These are phyloP conservation scores for Erannis defoliaria DNA, from an alignment of 2,888 invertebrate genomes.

Conservation along the genomic window DNA sequence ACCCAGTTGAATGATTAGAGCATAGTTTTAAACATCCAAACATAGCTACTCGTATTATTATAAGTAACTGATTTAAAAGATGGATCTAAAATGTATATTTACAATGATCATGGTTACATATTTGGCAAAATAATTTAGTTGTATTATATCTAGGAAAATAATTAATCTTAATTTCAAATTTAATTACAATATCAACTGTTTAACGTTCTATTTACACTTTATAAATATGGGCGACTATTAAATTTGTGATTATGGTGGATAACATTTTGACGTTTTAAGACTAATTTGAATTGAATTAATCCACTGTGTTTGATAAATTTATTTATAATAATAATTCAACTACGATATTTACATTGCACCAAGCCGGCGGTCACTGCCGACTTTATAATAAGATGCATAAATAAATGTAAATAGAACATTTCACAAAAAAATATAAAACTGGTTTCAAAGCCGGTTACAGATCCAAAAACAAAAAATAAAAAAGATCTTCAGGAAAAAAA, in stretches of 20 bases:
- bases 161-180: slow-evolving; percentile 43
- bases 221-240: neutral
- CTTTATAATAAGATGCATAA: too few relatives aligned
- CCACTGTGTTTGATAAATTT: neutral
- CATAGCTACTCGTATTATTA: slow-evolving; percentile 46
- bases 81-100: slow-evolving; percentile 65
- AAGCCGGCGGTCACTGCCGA: too few relatives aligned
- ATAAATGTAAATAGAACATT: slow-evolving; percentile 34
- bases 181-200: slow-evolving; percentile 45
- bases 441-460: slow-evolving; percentile 55
- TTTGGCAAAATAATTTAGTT: slow-evolving; percentile 83
- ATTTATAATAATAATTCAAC: neutral
- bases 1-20: slow-evolving; percentile 52
- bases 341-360: neutral
- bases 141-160: slow-evolving; percentile 42
- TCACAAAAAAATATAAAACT: slow-evolving; percentile 51
- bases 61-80: slow-evolving; percentile 54
- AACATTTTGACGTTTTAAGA: too few relatives aligned
- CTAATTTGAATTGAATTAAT: too few relatives aligned
- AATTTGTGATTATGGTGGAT: too few relatives aligned
- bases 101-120: slow-evolving; percentile 74
- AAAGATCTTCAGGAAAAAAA: slow-evolving; percentile 35
- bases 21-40: slow-evolving; percentile 42
- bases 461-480: slow-evolving; percentile 34
- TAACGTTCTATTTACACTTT: slow-evolving; percentile 27